Evolutionary conservation across 1,140 invertebrate genomes (phyloP), one percentile per base, ranked within the genome.

Genomic region (Helicoverpa zea): DNA sequence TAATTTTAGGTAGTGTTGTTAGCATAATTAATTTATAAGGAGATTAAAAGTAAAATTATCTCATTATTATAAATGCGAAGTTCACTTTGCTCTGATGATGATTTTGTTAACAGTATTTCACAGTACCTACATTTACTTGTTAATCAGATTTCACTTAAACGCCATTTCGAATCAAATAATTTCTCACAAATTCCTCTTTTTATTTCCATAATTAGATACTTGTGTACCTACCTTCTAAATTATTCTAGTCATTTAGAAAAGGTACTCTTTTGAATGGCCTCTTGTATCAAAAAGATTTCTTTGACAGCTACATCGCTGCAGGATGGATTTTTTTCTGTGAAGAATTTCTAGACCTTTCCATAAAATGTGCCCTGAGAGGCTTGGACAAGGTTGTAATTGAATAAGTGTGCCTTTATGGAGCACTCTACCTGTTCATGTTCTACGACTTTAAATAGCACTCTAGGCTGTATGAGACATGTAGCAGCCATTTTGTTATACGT

Each of bases 361-460:
- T 52, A 51, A 72, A 54, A 43, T 43, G 35, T 5, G 35, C 35
- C 23, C 49, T 54, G 49, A 47, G 68, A 3, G 68, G 43, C 16
- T 23, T 52, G 68, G 30, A 16, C n/a, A 73, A 14, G 52, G 30
- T n/a, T n/a, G n/a, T 77, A 77, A 77, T 77, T 64, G 61, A 77
- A 66, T 64, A 66, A 77, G 61, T 51, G 29, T 77, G 2, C 75
- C 16, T 77, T 77, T 66, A 64, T 63, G 29, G 13, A 51, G 49
- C 75, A 66, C 75, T 77, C 51, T 75, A 54, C 13, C 75, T 66
- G 47, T 18, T 12, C 23, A n/a, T 54, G 68, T 54, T 72, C 23
- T 64, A 29, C 59, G 0, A 14, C 2, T 29, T 23, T 66, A 49
- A 77, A 77, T 64, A 64, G 61, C 75, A 77, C 75, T 77, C 54